Base-by-base conservation (phyloP, 2,113 vertebrate species). In the Nanorana parkeri region DNA sequence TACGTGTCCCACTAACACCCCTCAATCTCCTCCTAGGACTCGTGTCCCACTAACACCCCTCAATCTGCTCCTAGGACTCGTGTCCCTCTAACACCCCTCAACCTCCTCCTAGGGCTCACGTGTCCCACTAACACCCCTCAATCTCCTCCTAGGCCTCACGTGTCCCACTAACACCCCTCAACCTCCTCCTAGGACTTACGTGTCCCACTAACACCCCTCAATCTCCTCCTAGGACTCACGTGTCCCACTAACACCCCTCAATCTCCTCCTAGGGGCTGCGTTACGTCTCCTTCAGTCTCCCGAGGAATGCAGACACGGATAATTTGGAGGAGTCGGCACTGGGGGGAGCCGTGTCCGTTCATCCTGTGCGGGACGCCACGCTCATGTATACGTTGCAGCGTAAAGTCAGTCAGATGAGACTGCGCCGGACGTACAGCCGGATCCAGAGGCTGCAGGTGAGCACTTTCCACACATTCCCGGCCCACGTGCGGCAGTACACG, bases 331-430 rank as follows among this genome's bases (percentile, higher is more conserved):
- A 95, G 23, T n/a, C 84, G 0, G 91, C 90, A 54, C 97, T 99
- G 84, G 94, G 93, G 78, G 93, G 90, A 0, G 95, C 97, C 68
- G 92, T 97, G 54, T 90, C 96, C 0, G 96, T 98, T 47, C 94
- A 99, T 82, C 97, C 97, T 0, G 94, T 99, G n/a, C 92, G 95
- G 0, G 97, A 99, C 5, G 85, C 94, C 0, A 91, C 90, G 3
- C 91, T 99, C 82, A 98, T 99, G 96, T 99, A 99, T 86, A 95
- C 95, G 17, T 93, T 99, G 1, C 96, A 99, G 87, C 97, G 95
- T 54, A 95, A 91, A 81, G 97, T 97, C 93, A 97, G 95, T 78
- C 94, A 96, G 83, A 95, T 98, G 41, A 96, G 98, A 88, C 86
- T 99, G 88, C 95, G 96, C 24, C 90, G 86, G 88, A 93, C 95